Evolutionary conservation across 2,113 vertebrate genomes (phyloP).

Genomic region (Sinosuthora webbiana): DNA sequence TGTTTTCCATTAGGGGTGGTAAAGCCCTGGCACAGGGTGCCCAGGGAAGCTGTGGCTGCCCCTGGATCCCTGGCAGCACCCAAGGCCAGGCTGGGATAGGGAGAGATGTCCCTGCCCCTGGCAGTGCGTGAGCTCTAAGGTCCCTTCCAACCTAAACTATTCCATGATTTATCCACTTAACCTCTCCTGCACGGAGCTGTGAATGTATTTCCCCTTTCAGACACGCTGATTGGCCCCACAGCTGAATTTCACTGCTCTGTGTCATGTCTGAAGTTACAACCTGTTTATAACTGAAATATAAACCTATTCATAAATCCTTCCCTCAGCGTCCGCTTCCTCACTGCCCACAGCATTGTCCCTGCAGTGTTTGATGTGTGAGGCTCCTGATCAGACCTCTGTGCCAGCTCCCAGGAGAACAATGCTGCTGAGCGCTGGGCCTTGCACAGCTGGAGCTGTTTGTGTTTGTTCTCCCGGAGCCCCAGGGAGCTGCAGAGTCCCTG

Average conservation of each 20-base stretch:
- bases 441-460: not conserved
- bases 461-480: not conserved
- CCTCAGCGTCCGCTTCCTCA: not conserved
- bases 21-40: rapidly evolving
- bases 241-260: not conserved
- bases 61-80: not conserved
- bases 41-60: not conserved
- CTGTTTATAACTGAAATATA: not conserved
- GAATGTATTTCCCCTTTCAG: not conserved
- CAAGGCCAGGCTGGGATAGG: rapidly evolving
- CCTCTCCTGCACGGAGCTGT: rapidly evolving
- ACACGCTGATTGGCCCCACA: too few relatives aligned
- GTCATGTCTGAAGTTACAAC: not conserved
- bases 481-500: not conserved
- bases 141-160: not conserved
- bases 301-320: not conserved
- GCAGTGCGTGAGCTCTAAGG: not conserved
- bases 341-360: not conserved
- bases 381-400: not conserved
- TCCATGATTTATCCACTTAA: not conserved
- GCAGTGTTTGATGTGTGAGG: not conserved
- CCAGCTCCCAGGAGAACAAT: not conserved
- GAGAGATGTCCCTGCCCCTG: not conserved
- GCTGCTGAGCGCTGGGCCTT: not conserved
- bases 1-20: not conserved